A percentile compares a stretch with the other conserved stretches of the same genome.
Evolutionary conservation across 2,797 vertebrate genomes (phyloP).

Genomic region (Lates japonicus): DNA sequence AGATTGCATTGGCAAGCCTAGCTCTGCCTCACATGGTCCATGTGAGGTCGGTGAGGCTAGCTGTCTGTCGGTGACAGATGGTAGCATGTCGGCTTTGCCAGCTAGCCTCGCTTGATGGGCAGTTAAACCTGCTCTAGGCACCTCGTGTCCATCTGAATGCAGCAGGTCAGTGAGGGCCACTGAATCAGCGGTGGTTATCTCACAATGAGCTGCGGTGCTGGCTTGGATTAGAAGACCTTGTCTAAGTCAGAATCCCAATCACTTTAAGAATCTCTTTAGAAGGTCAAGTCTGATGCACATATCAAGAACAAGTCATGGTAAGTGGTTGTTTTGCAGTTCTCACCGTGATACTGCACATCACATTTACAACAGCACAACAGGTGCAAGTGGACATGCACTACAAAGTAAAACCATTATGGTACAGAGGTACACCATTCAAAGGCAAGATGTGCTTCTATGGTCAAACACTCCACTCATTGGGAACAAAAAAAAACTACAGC

Average conservation of each 20-base stretch:
- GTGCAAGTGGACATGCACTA: too few species aligned
- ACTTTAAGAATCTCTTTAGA: slow-evolving; percentile 36
- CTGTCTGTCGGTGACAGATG: slow-evolving; percentile 68
- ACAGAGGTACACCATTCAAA: too few species aligned
- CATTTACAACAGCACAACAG: not conserved
- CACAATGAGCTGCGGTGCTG: slow-evolving; percentile 5
- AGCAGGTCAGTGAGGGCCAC: slow-evolving; percentile 44
- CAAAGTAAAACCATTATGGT: not conserved
- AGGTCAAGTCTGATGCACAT: slow-evolving; percentile 9
- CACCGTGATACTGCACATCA: not conserved
- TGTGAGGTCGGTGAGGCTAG: slow-evolving; percentile 57
- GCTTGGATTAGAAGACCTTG: slow-evolving; percentile 35
- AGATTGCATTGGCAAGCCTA: slow-evolving; percentile 57
- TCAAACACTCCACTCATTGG: not conserved
- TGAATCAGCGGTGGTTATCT: slow-evolving; percentile 47
- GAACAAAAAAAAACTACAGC: not conserved
- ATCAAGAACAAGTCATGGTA: not conserved
- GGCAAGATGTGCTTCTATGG: not conserved
- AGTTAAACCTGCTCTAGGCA: slow-evolving; percentile 56
- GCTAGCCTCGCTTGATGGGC: slow-evolving; percentile 46
- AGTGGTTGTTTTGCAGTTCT: not conserved
- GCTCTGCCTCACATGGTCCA: slow-evolving; percentile 56
- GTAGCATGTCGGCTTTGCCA: slow-evolving; percentile 55
- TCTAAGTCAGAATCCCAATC: slow-evolving; percentile 28
- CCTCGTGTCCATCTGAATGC: slow-evolving; percentile 46